A percentile compares a stretch with the other conserved stretches of the same genome.
phyloP scores from a whole-genome alignment of 1,140 invertebrate genomes.

The Tetramorium alpestre region DNA sequence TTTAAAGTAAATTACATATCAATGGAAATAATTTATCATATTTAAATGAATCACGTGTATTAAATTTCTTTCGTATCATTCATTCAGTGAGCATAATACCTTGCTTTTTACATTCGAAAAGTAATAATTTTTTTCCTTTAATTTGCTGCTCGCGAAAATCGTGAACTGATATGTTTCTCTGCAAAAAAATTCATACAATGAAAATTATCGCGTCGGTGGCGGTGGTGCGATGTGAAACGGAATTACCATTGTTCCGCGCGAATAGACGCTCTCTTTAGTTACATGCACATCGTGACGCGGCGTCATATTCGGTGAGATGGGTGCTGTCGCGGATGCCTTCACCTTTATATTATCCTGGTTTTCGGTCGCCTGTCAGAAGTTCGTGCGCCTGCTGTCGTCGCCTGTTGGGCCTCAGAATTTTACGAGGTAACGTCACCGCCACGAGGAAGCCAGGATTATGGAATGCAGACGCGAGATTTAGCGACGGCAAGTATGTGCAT shows the following conservation, averaged over 20 bases:
- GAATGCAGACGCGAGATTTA: conserved; percentile 65
- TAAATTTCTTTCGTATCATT: background rate
- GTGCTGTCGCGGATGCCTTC: conserved; percentile 18
- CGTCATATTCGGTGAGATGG: conserved; percentile 48
- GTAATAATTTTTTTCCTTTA: background rate
- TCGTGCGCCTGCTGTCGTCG: conserved; percentile 60
- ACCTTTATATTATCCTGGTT: conserved; percentile 52
- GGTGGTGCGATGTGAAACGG: background rate
- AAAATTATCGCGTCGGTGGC: background rate
- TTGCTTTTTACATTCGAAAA: background rate
- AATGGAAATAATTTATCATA: background rate
- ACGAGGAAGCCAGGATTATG: conserved; percentile 61
- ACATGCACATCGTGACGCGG: conserved; percentile 12
- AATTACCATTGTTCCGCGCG: conserved; percentile 7
- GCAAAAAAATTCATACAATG: background rate
- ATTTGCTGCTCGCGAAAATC: background rate
- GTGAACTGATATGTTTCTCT: background rate
- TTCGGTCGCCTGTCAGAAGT: conserved; percentile 55
- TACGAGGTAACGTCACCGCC: conserved; percentile 63
- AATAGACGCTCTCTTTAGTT: conserved; percentile 23
- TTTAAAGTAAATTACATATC: background rate
- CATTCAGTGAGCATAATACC: background rate
- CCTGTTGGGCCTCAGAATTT: conserved; percentile 65
- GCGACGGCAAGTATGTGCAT: conserved; percentile 57
- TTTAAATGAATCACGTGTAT: background rate